A percentile compares a stretch with the other conserved stretches of the same genome.
Conservation (phyloP, 2,113 vertebrate species). For the Edolisoma coerulescens region DNA sequence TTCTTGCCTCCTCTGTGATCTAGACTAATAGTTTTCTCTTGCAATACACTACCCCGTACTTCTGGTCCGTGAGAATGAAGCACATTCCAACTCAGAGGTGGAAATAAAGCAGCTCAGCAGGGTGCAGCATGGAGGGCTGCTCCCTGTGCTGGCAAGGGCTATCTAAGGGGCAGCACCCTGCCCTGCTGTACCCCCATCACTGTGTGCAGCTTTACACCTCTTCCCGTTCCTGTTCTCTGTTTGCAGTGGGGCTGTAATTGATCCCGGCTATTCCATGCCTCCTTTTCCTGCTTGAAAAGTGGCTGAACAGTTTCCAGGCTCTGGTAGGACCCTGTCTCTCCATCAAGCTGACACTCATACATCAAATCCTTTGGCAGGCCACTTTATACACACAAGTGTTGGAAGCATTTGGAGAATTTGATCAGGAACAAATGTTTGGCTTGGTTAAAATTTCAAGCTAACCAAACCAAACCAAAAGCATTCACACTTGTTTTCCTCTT, state of each 20-base stretch:
- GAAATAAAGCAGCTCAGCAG: background rate
- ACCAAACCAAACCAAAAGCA: background rate
- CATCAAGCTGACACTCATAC: background rate
- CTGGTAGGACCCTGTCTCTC: background rate
- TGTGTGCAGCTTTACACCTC: background rate
- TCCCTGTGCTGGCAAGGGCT: background rate
- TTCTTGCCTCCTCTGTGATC: background rate
- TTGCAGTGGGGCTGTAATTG: background rate
- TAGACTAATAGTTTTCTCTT: background rate
- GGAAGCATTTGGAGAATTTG: background rate
- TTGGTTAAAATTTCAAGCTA: background rate
- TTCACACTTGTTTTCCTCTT: background rate
- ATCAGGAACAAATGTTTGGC: background rate
- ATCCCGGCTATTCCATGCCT: background rate
- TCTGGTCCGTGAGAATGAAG: background rate
- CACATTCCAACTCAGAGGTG: background rate
- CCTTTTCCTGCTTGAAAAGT: background rate
- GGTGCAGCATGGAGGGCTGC: background rate
- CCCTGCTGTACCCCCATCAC: accelerated
- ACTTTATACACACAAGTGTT: background rate
- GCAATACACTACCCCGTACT: background rate
- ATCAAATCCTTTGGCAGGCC: background rate
- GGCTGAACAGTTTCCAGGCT: background rate
- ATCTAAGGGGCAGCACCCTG: background rate
- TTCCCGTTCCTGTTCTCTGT: background rate